Base-by-base conservation (phyloP, 2,888 invertebrate species). In the Mimas tiliae region DNA sequence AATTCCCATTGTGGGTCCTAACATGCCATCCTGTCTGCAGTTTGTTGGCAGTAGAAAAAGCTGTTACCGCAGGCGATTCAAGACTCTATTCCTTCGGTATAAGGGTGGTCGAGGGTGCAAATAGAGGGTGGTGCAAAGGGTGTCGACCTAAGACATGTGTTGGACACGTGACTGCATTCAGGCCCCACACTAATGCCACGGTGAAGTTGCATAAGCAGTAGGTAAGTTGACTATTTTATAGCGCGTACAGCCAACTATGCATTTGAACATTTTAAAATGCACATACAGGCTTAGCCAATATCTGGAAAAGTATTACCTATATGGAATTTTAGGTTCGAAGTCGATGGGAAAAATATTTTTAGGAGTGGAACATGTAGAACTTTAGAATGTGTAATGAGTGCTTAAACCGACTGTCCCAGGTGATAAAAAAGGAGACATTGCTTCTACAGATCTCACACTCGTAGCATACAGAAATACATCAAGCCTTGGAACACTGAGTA, bases 1-100 rank as follows among this genome's bases (percentile, higher is more conserved):
- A 81, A 83, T 83, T 80, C 73, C 68, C 74, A 80, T 76, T 81
- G 80, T 74, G 66, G 69, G 67, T 74, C 72, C 70, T 65, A 63
- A 68, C 74, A 74, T 76, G 74, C 77, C 79, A 74, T 62, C 63
- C 65, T 70, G 74, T 73, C 77, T 72, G 62, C 75, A 72, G 67
- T 58, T 45, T 58, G 16, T 16, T 21, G 42, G 16, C 52, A 34
- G 52, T 33, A 11, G 33, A 19, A 34, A 33, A 47, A 4, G n/a
- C 27, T 1, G 16, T 4, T 33, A 12, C 4, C 8, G 16, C 51
- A 64, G 19, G 19, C 16, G 51, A 52, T 51, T 51, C 9, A 45
- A 19, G 27, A 19, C 62, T 51, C 9, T 67, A 62, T 47, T 1
- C 1, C 38, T 1, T 21, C 0, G 64, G 7, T 12, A 62, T 67